Evolutionary conservation across 2,113 vertebrate species (phyloP).

Genomic region (Megaleporinus macrocephalus): DNA sequence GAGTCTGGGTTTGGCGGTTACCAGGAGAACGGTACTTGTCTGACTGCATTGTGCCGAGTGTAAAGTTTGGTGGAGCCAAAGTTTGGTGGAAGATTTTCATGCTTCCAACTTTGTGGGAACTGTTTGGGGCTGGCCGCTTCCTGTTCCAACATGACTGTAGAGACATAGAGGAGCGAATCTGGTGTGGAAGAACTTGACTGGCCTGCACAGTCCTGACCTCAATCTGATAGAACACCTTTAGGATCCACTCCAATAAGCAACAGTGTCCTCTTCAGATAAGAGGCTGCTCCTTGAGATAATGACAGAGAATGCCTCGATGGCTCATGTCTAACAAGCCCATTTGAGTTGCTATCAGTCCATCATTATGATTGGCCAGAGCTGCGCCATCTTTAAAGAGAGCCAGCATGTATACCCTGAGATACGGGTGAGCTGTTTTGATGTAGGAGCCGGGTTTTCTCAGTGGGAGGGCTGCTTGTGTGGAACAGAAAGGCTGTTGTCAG

Average conservation of each 20-base stretch:
- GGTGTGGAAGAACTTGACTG: no score
- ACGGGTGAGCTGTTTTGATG: background rate
- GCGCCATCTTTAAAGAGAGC: background rate
- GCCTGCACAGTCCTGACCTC: no score
- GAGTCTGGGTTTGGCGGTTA: no score
- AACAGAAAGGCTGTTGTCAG: background rate
- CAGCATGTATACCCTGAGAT: background rate
- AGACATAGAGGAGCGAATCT: no score
- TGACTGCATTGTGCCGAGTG: no score
- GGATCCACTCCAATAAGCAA: conserved; percentile 40
- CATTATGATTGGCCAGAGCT: background rate
- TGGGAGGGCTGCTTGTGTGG: background rate
- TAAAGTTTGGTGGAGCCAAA: no score
- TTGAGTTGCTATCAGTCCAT: conserved; percentile 17
- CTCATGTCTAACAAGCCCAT: conserved; percentile 13
- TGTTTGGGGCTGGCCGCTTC: no score
- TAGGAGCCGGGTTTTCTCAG: background rate
- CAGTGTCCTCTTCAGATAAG: conserved; percentile 36
- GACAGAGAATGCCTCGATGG: conserved; percentile 5
- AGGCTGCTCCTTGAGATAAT: conserved; percentile 29
- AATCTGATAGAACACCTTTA: no score
- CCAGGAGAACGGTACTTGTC: no score
- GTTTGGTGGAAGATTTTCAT: no score
- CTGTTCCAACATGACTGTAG: no score
- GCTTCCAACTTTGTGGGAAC: no score